A percentile compares a stretch with the other conserved stretches of the same genome.
phyloP scores from a whole-genome alignment of 2,113 vertebrate species.

The Xiphorhynchus elegans region DNA sequence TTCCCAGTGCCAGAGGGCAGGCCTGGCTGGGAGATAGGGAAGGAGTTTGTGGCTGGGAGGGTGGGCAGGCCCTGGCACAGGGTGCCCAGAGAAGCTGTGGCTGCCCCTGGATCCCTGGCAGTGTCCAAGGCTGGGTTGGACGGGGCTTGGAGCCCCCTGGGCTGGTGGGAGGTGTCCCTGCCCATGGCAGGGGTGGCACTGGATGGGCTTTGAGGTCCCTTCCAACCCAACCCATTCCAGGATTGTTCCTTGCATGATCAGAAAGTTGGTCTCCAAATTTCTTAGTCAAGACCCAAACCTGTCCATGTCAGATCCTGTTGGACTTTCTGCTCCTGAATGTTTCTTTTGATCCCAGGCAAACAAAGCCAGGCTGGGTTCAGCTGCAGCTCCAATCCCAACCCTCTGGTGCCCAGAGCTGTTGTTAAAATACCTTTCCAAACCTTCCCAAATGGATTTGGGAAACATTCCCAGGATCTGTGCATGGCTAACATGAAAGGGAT shows the following conservation, averaged over 20 bases:
- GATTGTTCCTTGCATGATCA: neutral
- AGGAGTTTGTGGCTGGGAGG: neutral
- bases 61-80: neutral
- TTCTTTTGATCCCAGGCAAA: no score
- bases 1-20: neutral
- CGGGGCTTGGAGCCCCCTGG: neutral
- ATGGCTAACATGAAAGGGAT: no score
- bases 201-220: neutral
- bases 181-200: neutral
- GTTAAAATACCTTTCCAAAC: neutral
- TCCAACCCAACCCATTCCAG: neutral
- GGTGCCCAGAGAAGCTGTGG: neutral
- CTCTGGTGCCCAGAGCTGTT: no score
- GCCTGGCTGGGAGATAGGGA: neutral
- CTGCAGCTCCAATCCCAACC: neutral
- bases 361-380: neutral
- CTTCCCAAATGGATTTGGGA: neutral
- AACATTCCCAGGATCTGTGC: rapidly evolving
- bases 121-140: neutral
- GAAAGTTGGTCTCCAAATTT: neutral
- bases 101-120: neutral
- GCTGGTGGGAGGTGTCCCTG: neutral
- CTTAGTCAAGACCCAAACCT: neutral
- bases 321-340: neutral
- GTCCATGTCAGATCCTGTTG: neutral